Base-by-base conservation (phyloP, 1,140 invertebrate genomes). In the Apis florea region DNA sequence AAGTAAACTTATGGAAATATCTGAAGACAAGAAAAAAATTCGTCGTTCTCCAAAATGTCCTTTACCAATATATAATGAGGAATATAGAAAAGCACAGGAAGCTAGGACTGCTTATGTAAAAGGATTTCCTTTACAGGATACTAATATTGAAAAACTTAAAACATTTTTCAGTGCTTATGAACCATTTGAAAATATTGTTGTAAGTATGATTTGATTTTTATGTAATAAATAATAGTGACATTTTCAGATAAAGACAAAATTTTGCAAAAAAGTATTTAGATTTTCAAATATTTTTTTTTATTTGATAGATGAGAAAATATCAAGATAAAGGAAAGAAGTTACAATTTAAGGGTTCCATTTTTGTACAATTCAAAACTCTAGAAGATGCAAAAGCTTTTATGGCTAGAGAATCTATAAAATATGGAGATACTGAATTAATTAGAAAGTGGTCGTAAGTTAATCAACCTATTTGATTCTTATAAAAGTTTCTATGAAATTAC, bases 321-420 rank as follows among this genome's bases (percentile, higher is more conserved):
- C 92, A 93, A 58, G 96, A 97, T 85, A 95, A 95, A 81, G 93
- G 95, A 12, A 96, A 97, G 88, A 94, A 95, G 59, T 94, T 94
- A 69, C 92, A 95, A 56, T 98, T 98, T 89, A 97, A 99, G 94
- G 98, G 98, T 63, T 99, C 98, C 12, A 95, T 98, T 70, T 98
- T 98, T 94, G 95, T 96, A 31, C 96, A 97, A 5, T 99, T 98
- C 89, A 95, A 95, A 86, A 96, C 95, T 51, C 94, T 95, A 71
- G 97, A 98, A 72, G 95, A 95, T 86, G 96, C 96, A 21, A 95
- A 96, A 84, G 92, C 94, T 64, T 96, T 97, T 87, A 90, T 97
- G 73, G 94, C 95, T 26, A 88, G 92, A 63, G 95, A 96, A 85
- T 94, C 93, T 53, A 86, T 97, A 0, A 97, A 97, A 91, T 97